These are phyloP conservation scores for Malurus splendens DNA, from an alignment of 2,797 vertebrate species.

Conservation along the genomic window DNA sequence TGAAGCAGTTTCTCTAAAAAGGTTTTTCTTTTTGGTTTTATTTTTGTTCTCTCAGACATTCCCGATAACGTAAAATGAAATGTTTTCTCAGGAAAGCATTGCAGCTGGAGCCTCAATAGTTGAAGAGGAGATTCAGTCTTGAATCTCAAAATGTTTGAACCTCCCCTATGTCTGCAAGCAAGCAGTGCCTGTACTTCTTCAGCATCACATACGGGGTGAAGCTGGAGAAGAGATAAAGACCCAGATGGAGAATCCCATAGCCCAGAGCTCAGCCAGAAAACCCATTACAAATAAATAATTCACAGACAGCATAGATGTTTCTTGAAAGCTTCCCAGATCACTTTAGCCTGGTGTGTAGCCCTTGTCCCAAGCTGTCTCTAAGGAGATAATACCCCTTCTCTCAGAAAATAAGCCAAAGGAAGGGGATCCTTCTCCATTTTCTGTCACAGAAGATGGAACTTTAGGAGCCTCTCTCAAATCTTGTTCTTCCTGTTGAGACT, in stretches of 20 bases:
- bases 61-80: background rate
- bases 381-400: background rate
- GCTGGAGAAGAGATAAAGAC: background rate
- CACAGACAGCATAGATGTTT: background rate
- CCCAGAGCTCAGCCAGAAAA: background rate
- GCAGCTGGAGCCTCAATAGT: background rate
- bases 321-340: background rate
- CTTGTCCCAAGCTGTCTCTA: background rate
- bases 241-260: background rate
- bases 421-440: background rate
- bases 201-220: background rate
- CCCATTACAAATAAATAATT: background rate
- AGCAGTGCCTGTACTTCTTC: background rate
- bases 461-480: background rate
- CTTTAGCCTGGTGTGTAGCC: background rate
- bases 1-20: background rate
- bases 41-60: background rate
- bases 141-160: background rate
- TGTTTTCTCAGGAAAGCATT: background rate
- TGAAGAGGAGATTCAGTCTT: background rate
- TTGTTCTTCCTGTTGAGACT: background rate
- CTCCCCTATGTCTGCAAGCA: accelerated
- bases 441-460: background rate
- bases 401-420: background rate
- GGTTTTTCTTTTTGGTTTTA: background rate